A percentile compares a stretch with the other conserved stretches of the same genome.
phyloP scores from a whole-genome alignment of 2,113 vertebrate species.

The Campylorhamphus procurvoides region DNA sequence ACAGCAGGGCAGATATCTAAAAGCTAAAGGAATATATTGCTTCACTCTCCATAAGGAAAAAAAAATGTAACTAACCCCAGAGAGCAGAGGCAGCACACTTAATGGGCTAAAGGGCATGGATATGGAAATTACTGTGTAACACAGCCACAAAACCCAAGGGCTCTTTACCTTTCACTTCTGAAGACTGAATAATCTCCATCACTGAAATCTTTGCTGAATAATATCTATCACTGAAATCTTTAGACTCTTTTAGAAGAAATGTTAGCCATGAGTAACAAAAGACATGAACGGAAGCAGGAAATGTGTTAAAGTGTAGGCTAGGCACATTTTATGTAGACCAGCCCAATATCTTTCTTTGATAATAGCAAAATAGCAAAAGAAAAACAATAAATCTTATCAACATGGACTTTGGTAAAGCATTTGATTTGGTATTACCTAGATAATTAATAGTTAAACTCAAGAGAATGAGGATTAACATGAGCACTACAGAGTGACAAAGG shows the following conservation, averaged over 20 bases:
- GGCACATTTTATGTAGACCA: background rate
- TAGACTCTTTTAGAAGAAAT: background rate
- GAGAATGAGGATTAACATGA: background rate
- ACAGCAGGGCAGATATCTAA: background rate
- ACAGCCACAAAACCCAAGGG: background rate
- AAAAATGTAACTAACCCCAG: background rate
- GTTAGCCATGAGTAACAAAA: background rate
- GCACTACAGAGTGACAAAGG: background rate
- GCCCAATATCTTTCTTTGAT: background rate
- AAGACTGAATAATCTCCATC: background rate
- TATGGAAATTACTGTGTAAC: background rate
- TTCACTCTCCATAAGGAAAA: background rate
- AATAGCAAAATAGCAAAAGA: background rate
- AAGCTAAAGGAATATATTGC: background rate
- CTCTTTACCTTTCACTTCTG: background rate
- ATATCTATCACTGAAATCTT: background rate
- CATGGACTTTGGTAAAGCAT: slow-evolving; percentile 37
- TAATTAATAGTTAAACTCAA: background rate
- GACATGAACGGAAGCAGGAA: background rate
- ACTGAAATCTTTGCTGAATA: background rate
- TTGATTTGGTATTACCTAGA: background rate
- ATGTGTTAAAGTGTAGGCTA: background rate
- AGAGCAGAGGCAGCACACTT: background rate
- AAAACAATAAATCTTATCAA: slow-evolving; percentile 25
- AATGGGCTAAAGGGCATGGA: background rate